A percentile compares a stretch with the other conserved stretches of the same genome.
Conservation (phyloP, 2,113 vertebrate species). For the Micromys minutus region DNA sequence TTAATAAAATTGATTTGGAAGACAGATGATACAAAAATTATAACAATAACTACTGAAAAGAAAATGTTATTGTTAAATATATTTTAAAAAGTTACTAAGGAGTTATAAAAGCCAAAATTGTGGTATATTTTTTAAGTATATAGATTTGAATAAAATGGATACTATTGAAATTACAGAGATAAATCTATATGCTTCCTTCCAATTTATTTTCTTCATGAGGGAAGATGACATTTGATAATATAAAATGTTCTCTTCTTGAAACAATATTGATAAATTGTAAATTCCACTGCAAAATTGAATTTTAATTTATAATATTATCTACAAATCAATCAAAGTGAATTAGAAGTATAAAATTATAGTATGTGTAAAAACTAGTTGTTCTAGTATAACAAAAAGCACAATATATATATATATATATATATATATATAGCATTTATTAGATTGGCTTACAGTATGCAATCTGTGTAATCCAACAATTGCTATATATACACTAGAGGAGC, state of each 20-base stretch:
- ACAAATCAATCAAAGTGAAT: not conserved
- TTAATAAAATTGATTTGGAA: not conserved
- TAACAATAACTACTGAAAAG: not conserved
- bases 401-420: not conserved
- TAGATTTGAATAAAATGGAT: not conserved
- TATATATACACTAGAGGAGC: not conserved
- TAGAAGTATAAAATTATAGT: not conserved
- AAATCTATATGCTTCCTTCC: not conserved
- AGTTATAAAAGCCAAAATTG: not conserved
- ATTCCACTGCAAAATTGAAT: not conserved
- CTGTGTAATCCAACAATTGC: not conserved
- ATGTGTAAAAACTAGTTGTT: not conserved
- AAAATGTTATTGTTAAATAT: not conserved
- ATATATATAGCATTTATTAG: not conserved
- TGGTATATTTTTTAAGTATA: not conserved
- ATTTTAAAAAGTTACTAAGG: not conserved
- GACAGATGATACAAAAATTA: not conserved
- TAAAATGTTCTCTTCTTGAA: not conserved
- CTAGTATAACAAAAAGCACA: not conserved
- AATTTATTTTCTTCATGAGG: not conserved
- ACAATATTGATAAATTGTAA: not conserved
- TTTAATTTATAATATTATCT: too few relatives aligned
- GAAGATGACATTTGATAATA: not conserved
- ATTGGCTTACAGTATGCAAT: not conserved
- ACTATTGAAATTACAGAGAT: not conserved